Evolutionary conservation across 2,113 vertebrate species (phyloP).

Genomic region (Arvicanthis niloticus): DNA sequence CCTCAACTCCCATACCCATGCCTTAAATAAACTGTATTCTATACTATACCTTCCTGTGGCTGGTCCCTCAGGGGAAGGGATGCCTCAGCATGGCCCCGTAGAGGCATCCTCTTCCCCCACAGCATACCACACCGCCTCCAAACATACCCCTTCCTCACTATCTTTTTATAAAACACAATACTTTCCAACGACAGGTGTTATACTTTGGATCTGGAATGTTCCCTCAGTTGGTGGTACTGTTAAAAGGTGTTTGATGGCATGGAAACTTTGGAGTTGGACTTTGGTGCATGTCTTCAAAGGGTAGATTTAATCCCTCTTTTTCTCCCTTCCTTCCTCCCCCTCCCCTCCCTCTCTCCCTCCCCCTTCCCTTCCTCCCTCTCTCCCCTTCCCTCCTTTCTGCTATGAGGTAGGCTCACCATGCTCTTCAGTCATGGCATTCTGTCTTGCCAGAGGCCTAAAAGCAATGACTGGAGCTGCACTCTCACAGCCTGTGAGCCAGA

Average conservation of each 20-base stretch:
- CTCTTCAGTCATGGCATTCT: not conserved
- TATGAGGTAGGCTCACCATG: not conserved
- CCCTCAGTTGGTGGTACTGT: not conserved
- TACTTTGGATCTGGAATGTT: not conserved
- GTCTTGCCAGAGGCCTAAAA: not conserved
- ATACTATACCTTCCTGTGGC: too few relatives aligned
- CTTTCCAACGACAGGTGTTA: not conserved
- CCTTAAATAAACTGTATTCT: too few relatives aligned
- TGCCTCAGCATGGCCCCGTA: too few relatives aligned
- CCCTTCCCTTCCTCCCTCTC: fast-evolving
- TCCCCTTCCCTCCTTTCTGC: too few relatives aligned
- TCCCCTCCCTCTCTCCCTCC: fast-evolving
- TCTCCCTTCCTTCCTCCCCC: not conserved
- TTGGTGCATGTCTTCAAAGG: not conserved
- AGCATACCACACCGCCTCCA: too few relatives aligned
- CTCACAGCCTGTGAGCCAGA: not conserved
- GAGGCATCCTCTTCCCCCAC: too few relatives aligned
- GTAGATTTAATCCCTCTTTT: not conserved
- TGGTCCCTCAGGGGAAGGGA: too few relatives aligned
- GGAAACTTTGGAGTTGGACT: not conserved
- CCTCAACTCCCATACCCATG: too few relatives aligned
- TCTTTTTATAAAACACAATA: too few relatives aligned
- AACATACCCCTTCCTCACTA: too few relatives aligned
- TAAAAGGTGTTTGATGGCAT: not conserved
- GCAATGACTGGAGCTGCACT: not conserved